Conservation (phyloP, 2,113 vertebrate genomes). For the Odobenus rosmarus region DNA sequence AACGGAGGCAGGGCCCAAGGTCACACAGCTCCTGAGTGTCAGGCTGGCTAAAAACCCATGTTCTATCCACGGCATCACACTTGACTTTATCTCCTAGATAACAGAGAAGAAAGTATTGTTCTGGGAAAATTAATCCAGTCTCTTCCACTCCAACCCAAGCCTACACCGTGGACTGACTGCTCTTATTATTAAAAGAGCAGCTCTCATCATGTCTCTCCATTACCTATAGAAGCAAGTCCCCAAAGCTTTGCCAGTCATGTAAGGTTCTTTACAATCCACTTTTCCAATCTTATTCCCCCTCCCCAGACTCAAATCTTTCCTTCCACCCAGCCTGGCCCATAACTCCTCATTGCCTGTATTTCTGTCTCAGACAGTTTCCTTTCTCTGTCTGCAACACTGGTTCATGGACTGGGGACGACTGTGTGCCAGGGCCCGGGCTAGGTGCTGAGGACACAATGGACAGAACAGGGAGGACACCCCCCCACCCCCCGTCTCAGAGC, state of each 20-base stretch:
- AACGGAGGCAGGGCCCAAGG: constrained; percentile 34
- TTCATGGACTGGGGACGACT: not conserved
- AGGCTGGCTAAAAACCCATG: not conserved
- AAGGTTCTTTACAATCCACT: not conserved
- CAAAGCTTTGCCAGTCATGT: not conserved
- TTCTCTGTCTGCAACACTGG: not conserved
- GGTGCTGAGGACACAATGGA: not conserved
- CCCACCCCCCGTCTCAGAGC: not conserved
- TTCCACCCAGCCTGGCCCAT: not conserved
- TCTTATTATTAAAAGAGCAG: not conserved
- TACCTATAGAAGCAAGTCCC: not conserved
- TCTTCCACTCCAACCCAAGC: not conserved
- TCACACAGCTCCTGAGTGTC: not conserved
- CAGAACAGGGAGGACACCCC: not conserved
- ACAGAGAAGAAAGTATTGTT: constrained; percentile 26
- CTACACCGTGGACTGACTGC: not conserved
- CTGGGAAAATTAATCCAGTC: not conserved
- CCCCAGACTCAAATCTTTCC: not conserved
- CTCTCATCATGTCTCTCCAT: constrained; percentile 4
- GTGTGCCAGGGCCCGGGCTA: not conserved
- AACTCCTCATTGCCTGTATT: not conserved
- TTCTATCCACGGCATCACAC: not conserved
- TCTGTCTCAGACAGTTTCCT: not conserved
- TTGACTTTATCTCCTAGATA: constrained; percentile 33
- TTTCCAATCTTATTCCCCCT: not conserved